These are phyloP conservation scores for Odocoileus hemionus DNA, from an alignment of 2,113 vertebrate genomes.

Conservation along the genomic window DNA sequence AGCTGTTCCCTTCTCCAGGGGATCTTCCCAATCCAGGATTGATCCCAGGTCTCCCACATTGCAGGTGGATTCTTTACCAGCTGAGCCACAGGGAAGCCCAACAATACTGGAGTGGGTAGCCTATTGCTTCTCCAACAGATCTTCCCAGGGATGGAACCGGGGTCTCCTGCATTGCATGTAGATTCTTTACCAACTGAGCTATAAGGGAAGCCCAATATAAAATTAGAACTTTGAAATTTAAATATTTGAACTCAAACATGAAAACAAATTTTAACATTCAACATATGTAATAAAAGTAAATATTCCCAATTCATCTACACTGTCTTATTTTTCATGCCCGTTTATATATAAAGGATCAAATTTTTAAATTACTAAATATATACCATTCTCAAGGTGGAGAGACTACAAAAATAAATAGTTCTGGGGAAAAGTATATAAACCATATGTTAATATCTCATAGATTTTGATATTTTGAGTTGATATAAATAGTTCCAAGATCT, in stretches of 20 bases:
- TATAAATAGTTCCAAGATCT: background rate
- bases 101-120: background rate
- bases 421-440: background rate
- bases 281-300: background rate
- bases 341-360: background rate
- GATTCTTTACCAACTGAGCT: background rate
- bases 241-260: background rate
- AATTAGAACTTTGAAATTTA: background rate
- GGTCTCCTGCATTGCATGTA: rapidly evolving
- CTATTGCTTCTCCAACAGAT: background rate
- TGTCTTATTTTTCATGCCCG: background rate
- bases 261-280: background rate
- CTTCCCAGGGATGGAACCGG: background rate
- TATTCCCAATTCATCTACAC: background rate
- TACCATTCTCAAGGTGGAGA: background rate
- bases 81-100: background rate
- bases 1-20: background rate
- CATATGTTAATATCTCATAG: background rate
- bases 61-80: background rate
- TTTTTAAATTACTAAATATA: background rate
- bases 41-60: rapidly evolving
- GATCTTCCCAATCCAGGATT: background rate
- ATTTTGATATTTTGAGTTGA: background rate
- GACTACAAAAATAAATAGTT: background rate
- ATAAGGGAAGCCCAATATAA: background rate